Conservation (phyloP, 2,113 vertebrate genomes). For the Cephalopterus ornatus region DNA sequence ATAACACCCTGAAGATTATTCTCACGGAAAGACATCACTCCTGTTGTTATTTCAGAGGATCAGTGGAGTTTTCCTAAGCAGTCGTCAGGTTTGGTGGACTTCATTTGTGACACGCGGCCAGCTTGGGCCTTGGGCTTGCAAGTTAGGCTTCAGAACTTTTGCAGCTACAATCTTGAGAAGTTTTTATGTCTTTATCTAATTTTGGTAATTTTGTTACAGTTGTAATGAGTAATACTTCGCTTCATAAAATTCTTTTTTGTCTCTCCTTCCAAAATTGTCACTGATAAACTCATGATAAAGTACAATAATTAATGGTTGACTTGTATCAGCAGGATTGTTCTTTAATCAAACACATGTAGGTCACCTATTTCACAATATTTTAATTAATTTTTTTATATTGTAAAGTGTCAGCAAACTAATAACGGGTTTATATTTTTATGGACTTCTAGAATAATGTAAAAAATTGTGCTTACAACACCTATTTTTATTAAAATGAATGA, state of each 20-base stretch:
- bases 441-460: constrained; percentile 1
- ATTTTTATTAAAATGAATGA: constrained; percentile 48
- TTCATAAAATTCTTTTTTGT: not conserved
- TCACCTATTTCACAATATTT: not conserved
- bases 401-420: not conserved
- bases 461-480: not conserved
- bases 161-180: not conserved
- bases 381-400: not conserved
- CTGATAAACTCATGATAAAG: not conserved
- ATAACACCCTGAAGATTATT: constrained; percentile 24
- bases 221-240: not conserved
- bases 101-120: rapidly evolving
- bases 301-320: not conserved
- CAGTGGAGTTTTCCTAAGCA: not conserved
- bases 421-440: constrained; percentile 5
- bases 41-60: not conserved
- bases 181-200: not conserved
- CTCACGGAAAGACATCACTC: not conserved
- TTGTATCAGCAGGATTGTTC: not conserved
- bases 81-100: not conserved
- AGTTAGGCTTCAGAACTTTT: not conserved
- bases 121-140: not conserved
- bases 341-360: not conserved
- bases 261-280: not conserved
- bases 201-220: not conserved